Conservation (phyloP, 2,797 vertebrate genomes). For the Clarias pachynema region DNA sequence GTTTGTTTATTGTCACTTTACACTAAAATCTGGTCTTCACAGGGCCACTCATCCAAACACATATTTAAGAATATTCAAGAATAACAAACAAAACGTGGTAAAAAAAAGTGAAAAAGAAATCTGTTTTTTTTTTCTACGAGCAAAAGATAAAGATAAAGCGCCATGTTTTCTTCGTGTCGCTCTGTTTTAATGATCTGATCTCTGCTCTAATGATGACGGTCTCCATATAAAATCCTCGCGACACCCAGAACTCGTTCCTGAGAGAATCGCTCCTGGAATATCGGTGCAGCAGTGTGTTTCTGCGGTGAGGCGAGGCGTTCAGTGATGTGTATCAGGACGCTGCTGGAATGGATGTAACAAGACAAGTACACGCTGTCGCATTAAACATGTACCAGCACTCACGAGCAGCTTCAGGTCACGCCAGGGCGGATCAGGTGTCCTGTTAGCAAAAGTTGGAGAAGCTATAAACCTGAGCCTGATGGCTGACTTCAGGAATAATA, state of each 20-base stretch:
- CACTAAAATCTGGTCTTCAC: too few relatives aligned
- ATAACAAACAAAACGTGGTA: too few relatives aligned
- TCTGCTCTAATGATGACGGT: background rate
- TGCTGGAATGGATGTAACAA: conserved; percentile 67
- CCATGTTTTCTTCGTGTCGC: background rate
- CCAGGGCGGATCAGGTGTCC: conserved; percentile 73
- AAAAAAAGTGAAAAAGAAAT: too few relatives aligned
- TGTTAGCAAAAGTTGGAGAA: conserved; percentile 53
- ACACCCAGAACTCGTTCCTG: background rate
- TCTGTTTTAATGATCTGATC: background rate
- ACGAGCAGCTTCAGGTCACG: conserved; percentile 67
- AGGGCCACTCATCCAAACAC: too few relatives aligned
- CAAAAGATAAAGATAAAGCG: background rate
- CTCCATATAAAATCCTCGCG: background rate
- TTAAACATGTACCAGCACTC: conserved; percentile 79
- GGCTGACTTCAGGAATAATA: conserved; percentile 56
- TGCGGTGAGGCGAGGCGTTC: conserved; percentile 17
- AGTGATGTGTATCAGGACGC: conserved; percentile 51
- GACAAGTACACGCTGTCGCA: conserved; percentile 71
- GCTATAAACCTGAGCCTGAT: conserved; percentile 57
- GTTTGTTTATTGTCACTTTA: too few relatives aligned
- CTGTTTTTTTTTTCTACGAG: too few relatives aligned
- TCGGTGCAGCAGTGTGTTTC: background rate
- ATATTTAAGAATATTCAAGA: too few relatives aligned
- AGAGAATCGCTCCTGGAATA: too few relatives aligned